Base-by-base conservation (phyloP, 2,113 vertebrate species). In the Diadophis punctatus region DNA sequence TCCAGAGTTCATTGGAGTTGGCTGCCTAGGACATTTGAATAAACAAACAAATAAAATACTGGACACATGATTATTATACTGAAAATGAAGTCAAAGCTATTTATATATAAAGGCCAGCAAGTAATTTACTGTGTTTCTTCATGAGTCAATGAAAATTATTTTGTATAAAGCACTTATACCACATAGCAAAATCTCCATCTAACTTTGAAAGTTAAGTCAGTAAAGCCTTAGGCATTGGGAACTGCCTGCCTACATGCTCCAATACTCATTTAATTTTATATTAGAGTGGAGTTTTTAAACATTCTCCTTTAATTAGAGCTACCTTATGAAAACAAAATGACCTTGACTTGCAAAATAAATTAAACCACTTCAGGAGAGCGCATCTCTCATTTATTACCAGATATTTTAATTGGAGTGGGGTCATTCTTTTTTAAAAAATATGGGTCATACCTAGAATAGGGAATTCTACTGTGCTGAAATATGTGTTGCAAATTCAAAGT, bases 181-280 rank as follows among this genome's bases (percentile, higher is more conserved):
- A 12, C 63, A n/a, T 9, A 43, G 34, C 39, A 56, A 48, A 63
- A 87, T 10, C 23, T 90, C 39, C 16, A 55, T 52, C 46, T 60
- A 52, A 86, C 46, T 90, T 93, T 34, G 53, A 92, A 89, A 91
- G 49, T 39, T 43, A 68, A 92, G 4, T 55, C 49, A 92, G 53
- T 88, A 95, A 1, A 92, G 10, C 88, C 86, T 90, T 86, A 91
- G 94, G 92, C 84, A 91, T 92, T 90, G 52, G 60, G 25, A 95
- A 93, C 86, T 60, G 30, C 18, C 74, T 80, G 74, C 34, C 34
- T 80, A 92, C 55, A 25, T 0, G 0, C 49, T 93, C 9, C 86
- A 91, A 93, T 20, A 0, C 0, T 7, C 7, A 9, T 4, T 52
- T 2, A 52, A 55, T 27, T 91, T 95, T 94, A 91, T 30, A 34